Conservation (phyloP, 2,113 vertebrate species). For the Epinephelus fuscoguttatus region DNA sequence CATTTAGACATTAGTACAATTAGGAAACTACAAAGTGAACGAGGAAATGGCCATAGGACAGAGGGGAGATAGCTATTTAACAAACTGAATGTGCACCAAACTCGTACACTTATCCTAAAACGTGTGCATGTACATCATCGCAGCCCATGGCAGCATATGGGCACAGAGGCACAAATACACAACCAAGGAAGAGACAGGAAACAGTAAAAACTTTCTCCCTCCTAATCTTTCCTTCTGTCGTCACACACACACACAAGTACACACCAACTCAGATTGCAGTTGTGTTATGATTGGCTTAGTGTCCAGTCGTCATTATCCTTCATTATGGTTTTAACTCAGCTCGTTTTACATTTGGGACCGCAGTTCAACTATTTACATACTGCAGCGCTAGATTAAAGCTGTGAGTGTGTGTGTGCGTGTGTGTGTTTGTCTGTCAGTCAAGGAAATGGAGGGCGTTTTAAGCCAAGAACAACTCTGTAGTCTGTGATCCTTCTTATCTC, state of each 20-base stretch:
- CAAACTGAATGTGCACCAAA: slow-evolving; percentile 3
- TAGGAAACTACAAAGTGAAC: slow-evolving; percentile 58
- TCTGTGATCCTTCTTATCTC: slow-evolving; percentile 72
- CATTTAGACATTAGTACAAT: slow-evolving; percentile 54
- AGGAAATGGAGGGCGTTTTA: slow-evolving; percentile 51
- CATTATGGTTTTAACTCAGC: slow-evolving; percentile 80
- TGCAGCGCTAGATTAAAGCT: slow-evolving; percentile 66
- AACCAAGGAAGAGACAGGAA: slow-evolving; percentile 2
- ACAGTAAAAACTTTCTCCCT: background rate
- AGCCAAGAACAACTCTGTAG: slow-evolving; percentile 78
- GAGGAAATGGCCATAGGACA: slow-evolving; percentile 41
- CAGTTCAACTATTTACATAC: slow-evolving; percentile 67
- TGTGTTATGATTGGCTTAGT: slow-evolving; percentile 79
- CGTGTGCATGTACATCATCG: background rate
- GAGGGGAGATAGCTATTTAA: slow-evolving; percentile 21
- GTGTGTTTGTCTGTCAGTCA: slow-evolving; percentile 42
- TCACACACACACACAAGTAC: slow-evolving; percentile 1
- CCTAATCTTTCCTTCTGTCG: background rate
- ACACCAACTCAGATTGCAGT: slow-evolving; percentile 29
- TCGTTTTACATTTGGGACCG: slow-evolving; percentile 78
- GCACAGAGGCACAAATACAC: background rate
- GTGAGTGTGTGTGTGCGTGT: slow-evolving; percentile 29
- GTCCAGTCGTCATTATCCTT: slow-evolving; percentile 76
- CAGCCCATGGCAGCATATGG: background rate
- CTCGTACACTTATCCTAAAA: background rate